These are phyloP conservation scores for Euproctis similis DNA, from an alignment of 2,888 invertebrate genomes.

Conservation along the genomic window DNA sequence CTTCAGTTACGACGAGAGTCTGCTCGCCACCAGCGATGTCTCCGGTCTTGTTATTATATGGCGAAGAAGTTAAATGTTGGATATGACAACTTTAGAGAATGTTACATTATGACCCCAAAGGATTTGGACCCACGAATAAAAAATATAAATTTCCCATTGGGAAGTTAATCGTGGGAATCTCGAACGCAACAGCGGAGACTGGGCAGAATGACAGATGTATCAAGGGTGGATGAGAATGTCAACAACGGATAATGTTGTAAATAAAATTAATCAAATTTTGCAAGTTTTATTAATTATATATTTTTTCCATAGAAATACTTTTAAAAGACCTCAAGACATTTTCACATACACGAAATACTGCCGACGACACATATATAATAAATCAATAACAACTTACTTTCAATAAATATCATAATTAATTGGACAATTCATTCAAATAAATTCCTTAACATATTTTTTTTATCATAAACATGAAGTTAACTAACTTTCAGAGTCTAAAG, in stretches of 20 bases:
- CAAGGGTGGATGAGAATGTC: no score
- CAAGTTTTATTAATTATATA: slow-evolving; percentile 54
- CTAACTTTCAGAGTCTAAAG: no score
- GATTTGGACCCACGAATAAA: no score
- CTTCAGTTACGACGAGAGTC: slow-evolving; percentile 91
- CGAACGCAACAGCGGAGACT: no score
- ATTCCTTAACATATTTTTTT: slow-evolving; percentile 42
- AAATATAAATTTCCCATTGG: no score
- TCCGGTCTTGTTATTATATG: slow-evolving; percentile 87
- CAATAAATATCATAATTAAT: slow-evolving; percentile 64
- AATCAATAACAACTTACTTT: slow-evolving; percentile 68
- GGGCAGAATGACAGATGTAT: no score
- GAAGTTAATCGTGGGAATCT: no score
- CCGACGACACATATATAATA: slow-evolving; percentile 59
- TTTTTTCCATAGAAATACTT: slow-evolving; percentile 72
- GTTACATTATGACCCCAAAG: no score
- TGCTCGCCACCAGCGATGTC: slow-evolving; percentile 88
- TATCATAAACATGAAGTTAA: slow-evolving; percentile 29
- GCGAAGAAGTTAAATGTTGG: slow-evolving; percentile 78
- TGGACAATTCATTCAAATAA: slow-evolving; percentile 68
- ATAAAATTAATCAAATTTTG: no score
- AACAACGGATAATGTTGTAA: no score
- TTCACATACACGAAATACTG: slow-evolving; percentile 65
- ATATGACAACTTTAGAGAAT: no score
- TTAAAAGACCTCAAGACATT: slow-evolving; percentile 63